Conservation (phyloP, 2,888 invertebrate species). For the Polymixis flavicincta region DNA sequence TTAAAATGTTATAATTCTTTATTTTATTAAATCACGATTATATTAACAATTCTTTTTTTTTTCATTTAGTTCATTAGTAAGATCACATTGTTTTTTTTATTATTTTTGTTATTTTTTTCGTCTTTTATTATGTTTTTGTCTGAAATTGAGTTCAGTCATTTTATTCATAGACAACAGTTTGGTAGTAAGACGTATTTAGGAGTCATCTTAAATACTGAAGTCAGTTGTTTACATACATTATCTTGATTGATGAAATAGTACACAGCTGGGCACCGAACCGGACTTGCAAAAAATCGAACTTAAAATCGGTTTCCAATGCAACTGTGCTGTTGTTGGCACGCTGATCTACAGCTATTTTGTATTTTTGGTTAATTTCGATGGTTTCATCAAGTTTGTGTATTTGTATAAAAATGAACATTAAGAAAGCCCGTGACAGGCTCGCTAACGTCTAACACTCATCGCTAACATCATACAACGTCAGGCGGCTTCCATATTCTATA, state of each 20-base stretch:
- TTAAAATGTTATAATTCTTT: background rate
- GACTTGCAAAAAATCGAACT: background rate
- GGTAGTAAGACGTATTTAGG: background rate
- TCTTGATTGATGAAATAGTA: background rate
- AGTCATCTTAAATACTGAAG: background rate
- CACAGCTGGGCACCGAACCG: background rate
- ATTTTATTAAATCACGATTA: slow-evolving; percentile 19
- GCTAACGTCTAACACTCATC: slow-evolving; percentile 21
- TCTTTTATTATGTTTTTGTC: slow-evolving; percentile 22
- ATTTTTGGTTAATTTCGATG: slow-evolving; percentile 56
- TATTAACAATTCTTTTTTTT: background rate
- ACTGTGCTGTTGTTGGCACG: background rate
- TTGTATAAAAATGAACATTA: slow-evolving; percentile 26
- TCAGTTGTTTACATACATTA: background rate
- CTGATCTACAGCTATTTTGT: slow-evolving; percentile 23
- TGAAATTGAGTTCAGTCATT: slow-evolving; percentile 3
- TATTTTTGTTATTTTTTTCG: background rate
- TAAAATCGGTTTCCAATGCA: background rate
- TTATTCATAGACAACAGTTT: background rate
- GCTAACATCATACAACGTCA: slow-evolving; percentile 30
- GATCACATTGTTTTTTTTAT: slow-evolving; percentile 20
- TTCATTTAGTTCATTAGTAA: background rate
- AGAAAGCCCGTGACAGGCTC: slow-evolving; percentile 21
- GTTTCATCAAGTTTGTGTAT: slow-evolving; percentile 46
- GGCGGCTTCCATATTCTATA: slow-evolving; percentile 21